Conservation (phyloP, 1,140 invertebrate species). For the Scylla paramamosain region DNA sequence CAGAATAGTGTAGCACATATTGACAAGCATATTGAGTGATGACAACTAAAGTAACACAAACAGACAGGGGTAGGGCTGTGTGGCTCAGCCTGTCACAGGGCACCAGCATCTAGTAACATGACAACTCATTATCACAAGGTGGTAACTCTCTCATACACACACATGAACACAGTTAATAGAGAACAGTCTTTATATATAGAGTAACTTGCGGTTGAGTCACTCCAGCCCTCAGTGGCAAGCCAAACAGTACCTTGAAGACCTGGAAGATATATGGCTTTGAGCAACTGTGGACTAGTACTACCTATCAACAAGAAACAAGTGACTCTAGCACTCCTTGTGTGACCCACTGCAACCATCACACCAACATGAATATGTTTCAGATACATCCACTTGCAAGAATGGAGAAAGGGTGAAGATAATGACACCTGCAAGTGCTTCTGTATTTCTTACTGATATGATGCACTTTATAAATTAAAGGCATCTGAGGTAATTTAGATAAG, state of each 20-base stretch:
- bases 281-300: neutral
- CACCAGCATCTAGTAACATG: neutral
- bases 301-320: too few relatives aligned
- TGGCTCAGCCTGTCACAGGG: neutral
- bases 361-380: too few relatives aligned
- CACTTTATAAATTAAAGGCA: too few relatives aligned
- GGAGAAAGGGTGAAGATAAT: too few relatives aligned
- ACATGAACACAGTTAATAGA: neutral
- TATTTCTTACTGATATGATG: too few relatives aligned
- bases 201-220: neutral
- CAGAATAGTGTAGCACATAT: too few relatives aligned
- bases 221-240: neutral
- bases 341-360: too few relatives aligned
- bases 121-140: neutral
- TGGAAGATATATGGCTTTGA: neutral
- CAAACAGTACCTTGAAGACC: constrained; percentile 1
- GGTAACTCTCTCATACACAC: neutral
- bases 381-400: too few relatives aligned
- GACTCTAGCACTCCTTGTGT: too few relatives aligned
- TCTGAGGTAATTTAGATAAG: too few relatives aligned
- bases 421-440: too few relatives aligned
- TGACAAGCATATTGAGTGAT: too few relatives aligned
- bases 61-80: neutral
- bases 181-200: neutral
- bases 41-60: neutral